Percentiles rank a stretch among this genome's conserved stretches.
These are phyloP conservation scores for Turritopsis dohrnii DNA, from an alignment of 30 jellyfish, hydroid and myxozoan genomes.

Conservation along the genomic window DNA sequence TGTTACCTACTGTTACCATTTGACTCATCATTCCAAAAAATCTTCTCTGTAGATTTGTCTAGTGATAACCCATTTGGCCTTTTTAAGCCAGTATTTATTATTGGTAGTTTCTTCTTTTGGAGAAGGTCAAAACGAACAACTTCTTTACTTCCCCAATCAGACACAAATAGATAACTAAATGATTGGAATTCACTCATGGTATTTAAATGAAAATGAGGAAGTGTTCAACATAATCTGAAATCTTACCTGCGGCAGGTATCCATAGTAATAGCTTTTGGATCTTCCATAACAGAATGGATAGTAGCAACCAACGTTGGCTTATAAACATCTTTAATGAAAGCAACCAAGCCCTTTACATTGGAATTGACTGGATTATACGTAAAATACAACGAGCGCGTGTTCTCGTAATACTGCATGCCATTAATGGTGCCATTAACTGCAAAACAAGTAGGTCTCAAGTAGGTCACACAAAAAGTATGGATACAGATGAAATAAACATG, in stretches of 20 bases:
- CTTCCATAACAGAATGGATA: neutral
- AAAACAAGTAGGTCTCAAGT: too few species aligned
- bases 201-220: neutral
- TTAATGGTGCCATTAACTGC: neutral
- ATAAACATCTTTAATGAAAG: neutral
- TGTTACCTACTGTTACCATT: neutral
- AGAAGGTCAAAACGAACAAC: neutral
- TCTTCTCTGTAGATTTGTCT: neutral
- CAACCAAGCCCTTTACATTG: neutral
- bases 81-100: neutral
- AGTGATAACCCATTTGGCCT: neutral
- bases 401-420: neutral
- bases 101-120: neutral
- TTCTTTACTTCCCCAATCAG: slow-evolving; percentile 18
- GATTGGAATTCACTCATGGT: neutral
- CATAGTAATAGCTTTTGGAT: neutral
- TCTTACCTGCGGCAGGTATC: slow-evolving; percentile 1
- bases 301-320: neutral
- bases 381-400: neutral
- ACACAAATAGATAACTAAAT: neutral
- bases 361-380: neutral
- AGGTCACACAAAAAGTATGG: too few species aligned
- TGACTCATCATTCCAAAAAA: slow-evolving; percentile 1
- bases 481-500: too few species aligned
- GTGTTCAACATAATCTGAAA: neutral